Conservation (phyloP, 2,113 vertebrate species). For the Pseudolaguvia tuberculata region DNA sequence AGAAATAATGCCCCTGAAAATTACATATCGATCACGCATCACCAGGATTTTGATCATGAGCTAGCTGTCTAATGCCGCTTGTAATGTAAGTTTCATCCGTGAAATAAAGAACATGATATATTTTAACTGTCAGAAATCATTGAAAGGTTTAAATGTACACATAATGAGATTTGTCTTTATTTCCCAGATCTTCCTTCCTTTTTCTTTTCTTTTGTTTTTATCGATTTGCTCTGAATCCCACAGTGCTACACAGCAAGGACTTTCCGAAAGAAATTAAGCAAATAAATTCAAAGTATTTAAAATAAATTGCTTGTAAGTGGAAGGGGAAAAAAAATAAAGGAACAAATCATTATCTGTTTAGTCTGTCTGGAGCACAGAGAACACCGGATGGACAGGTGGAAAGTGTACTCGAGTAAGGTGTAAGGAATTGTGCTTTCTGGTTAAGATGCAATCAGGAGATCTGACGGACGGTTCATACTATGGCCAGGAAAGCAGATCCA, state of each 20-base stretch:
- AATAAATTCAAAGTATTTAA: constrained; percentile 9
- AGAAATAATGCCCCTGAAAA: constrained; percentile 45
- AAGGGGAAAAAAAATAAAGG: not conserved
- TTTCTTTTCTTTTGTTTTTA: not conserved
- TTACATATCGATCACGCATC: constrained; percentile 50
- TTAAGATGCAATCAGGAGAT: constrained; percentile 33
- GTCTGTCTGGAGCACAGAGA: not conserved
- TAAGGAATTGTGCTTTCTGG: not conserved
- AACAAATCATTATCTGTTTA: constrained; percentile 10
- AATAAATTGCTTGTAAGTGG: not conserved
- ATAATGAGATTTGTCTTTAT: constrained; percentile 37
- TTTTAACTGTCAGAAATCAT: constrained; percentile 42
- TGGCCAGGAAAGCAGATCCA: constrained; percentile 35
- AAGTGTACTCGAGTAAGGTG: constrained; percentile 6
- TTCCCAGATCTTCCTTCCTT: not conserved
- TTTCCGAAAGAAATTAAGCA: constrained; percentile 5
- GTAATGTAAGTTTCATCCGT: constrained; percentile 40
- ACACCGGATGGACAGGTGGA: not conserved
- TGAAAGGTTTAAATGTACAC: constrained; percentile 23
- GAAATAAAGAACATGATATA: constrained; percentile 35
- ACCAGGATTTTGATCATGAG: constrained; percentile 36
- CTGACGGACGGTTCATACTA: constrained; percentile 30
- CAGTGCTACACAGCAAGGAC: not conserved
- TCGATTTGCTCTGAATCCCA: not conserved
- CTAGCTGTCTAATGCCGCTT: constrained; percentile 35